These are phyloP conservation scores for Ctena decussata DNA, from an alignment of 2,888 invertebrate species.

Conservation along the genomic window DNA sequence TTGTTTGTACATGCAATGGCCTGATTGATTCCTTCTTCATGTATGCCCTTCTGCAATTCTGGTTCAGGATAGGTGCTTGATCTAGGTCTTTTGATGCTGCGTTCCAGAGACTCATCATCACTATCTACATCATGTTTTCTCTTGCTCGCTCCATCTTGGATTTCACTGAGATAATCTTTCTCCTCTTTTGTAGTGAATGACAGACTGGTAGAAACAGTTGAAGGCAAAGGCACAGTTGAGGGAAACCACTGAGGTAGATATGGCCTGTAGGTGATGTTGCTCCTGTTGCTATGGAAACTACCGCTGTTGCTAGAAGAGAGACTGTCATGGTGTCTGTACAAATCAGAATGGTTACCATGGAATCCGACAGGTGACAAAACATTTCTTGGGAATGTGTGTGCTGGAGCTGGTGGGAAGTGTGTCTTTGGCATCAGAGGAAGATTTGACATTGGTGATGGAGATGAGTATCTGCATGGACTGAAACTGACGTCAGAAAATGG, in stretches of 20 bases:
- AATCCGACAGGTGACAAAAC: not conserved
- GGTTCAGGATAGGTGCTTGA: no score
- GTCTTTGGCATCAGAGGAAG: not conserved
- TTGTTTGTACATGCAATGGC: no score
- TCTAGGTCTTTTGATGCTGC: not conserved
- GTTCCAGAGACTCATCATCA: not conserved
- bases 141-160: not conserved
- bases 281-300: not conserved
- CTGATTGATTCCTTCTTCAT: no score
- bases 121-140: not conserved
- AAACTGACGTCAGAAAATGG: not conserved
- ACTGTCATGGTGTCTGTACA: not conserved
- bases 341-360: not conserved
- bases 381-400: not conserved
- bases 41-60: no score
- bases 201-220: not conserved
- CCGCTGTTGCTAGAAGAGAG: not conserved
- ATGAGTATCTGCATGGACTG: not conserved
- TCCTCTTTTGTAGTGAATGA: no score
- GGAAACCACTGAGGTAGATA: not conserved
- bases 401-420: not conserved
- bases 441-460: not conserved
- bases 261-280: not conserved
- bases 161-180: no score
- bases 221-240: not conserved